Evolutionary conservation across 2,113 vertebrate genomes (phyloP).

Genomic region (Python bivittatus): DNA sequence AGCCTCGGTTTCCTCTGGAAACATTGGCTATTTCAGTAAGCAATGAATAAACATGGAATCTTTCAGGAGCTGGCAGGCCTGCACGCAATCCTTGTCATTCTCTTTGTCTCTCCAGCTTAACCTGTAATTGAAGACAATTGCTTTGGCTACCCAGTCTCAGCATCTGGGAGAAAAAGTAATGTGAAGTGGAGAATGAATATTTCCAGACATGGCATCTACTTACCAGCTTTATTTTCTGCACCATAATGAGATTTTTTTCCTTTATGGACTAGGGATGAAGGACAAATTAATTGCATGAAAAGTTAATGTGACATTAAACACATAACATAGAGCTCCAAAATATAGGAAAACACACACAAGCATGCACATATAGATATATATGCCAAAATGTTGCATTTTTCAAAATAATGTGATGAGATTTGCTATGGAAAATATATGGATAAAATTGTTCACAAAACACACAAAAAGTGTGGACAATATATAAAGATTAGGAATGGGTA

Average conservation of each 20-base stretch:
- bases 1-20: constrained; percentile 55
- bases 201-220: constrained; percentile 34
- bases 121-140: constrained; percentile 68
- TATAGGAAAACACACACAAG: neutral
- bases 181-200: constrained; percentile 25
- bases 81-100: constrained; percentile 41
- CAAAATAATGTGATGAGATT: neutral
- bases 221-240: constrained; percentile 42
- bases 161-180: constrained; percentile 57
- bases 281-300: neutral
- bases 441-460: neutral
- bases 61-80: constrained; percentile 63
- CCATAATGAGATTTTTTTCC: constrained; percentile 21
- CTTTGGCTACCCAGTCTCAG: constrained; percentile 46
- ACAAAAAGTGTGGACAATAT: neutral
- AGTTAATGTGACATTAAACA: neutral
- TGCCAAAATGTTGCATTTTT: neutral
- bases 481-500: neutral
- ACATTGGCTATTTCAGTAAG: constrained; percentile 42
- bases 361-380: neutral
- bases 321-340: neutral
- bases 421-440: neutral
- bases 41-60: constrained; percentile 52
- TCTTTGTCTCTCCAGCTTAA: constrained; percentile 53
- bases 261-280: neutral